A percentile compares a stretch with the other conserved stretches of the same genome.
These are phyloP conservation scores for Sturmia bella DNA, from an alignment of 2,888 invertebrate genomes.

Conservation along the genomic window DNA sequence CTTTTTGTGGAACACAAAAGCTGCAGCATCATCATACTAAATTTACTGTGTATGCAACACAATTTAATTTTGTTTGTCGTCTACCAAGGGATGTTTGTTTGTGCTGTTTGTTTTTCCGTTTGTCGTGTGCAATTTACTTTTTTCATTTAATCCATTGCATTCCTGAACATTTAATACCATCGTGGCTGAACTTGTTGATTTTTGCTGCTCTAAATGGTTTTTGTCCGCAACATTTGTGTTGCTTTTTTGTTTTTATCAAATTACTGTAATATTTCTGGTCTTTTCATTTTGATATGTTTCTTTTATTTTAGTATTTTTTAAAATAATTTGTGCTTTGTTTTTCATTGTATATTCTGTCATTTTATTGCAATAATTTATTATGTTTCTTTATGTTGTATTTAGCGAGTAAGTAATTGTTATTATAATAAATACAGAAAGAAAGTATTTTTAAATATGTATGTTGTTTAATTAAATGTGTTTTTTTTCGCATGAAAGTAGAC, in stretches of 20 bases:
- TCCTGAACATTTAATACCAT: constrained; percentile 48
- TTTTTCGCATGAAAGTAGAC: constrained; percentile 18
- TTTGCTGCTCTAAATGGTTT: constrained; percentile 63
- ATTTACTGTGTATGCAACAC: constrained; percentile 61
- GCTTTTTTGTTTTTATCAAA: constrained; percentile 36
- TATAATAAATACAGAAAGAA: constrained; percentile 29
- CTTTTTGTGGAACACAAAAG: neutral
- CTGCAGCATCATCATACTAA: constrained; percentile 41
- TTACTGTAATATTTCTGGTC: constrained; percentile 57
- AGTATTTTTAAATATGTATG: constrained; percentile 6
- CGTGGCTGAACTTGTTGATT: constrained; percentile 71
- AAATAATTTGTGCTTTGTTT: constrained; percentile 14
- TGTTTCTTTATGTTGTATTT: constrained; percentile 55
- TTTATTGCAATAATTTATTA: constrained; percentile 64
- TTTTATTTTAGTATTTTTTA: constrained; percentile 26
- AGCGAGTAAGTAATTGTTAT: constrained; percentile 57
- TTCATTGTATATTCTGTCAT: constrained; percentile 31
- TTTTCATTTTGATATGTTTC: constrained; percentile 27
- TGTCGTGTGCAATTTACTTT: constrained; percentile 11
- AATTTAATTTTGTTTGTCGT: constrained; percentile 64
- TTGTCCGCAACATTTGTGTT: constrained; percentile 26
- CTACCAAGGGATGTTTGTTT: constrained; percentile 57
- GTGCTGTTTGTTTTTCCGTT: constrained; percentile 34
- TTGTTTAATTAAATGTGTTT: constrained; percentile 33
- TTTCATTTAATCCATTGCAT: constrained; percentile 33